A percentile compares a stretch with the other conserved stretches of the same genome.
Conservation (phyloP, 2,797 vertebrate species). For the Odontamblyopus rebecca region DNA sequence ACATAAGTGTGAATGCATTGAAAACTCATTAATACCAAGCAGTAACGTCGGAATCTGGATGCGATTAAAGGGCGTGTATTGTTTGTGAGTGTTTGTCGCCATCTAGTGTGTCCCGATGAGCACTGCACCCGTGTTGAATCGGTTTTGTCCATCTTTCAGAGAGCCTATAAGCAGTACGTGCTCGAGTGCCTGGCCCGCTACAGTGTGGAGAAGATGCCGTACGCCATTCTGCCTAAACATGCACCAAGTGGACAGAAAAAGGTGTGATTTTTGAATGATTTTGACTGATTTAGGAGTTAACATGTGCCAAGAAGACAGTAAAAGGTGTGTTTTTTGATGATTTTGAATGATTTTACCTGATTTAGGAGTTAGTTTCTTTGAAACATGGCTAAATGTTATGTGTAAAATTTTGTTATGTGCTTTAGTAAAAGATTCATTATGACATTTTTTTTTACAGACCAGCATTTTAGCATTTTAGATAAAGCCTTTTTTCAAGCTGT, state of each 20-base stretch:
- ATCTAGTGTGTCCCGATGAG: constrained; percentile 42
- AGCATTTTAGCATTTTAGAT: too few species aligned
- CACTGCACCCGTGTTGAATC: constrained; percentile 9
- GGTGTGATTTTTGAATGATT: constrained; percentile 61
- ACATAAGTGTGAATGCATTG: constrained; percentile 57
- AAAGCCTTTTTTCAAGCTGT: too few species aligned
- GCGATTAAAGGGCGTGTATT: constrained; percentile 10
- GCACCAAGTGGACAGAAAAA: constrained; percentile 79
- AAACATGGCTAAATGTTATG: background rate
- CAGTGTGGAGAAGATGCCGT: constrained; percentile 85
- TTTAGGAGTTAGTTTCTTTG: background rate
- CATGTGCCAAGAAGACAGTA: constrained; percentile 76
- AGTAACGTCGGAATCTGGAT: constrained; percentile 50
- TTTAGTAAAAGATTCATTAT: too few species aligned
- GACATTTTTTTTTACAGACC: too few species aligned
- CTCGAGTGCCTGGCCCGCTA: constrained; percentile 85
- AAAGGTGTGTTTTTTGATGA: constrained; percentile 72
- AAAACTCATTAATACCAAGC: constrained; percentile 66
- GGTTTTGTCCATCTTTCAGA: constrained; percentile 61
- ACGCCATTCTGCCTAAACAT: constrained; percentile 80
- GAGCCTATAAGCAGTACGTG: constrained; percentile 77
- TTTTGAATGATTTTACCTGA: background rate
- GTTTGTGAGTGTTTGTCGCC: constrained; percentile 46
- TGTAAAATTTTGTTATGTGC: background rate
- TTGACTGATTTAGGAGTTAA: background rate